Evolutionary conservation across 2,888 invertebrate genomes (phyloP).

Genomic region (Eristalinus aeneus): DNA sequence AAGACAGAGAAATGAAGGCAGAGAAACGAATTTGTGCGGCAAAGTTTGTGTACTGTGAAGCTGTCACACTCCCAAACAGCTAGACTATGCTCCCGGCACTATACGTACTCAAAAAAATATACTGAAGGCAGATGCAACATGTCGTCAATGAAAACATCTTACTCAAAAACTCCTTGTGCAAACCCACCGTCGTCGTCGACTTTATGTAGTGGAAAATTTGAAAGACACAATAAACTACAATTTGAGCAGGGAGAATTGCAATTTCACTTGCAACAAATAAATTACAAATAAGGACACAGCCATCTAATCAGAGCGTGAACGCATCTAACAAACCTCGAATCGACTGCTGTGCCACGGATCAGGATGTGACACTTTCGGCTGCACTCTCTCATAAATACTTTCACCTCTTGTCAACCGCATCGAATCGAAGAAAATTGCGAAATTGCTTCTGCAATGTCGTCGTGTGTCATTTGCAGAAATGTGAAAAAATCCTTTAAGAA

Average conservation of each 20-base stretch:
- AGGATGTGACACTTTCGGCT: conserved; percentile 46
- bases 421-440: conserved; percentile 60
- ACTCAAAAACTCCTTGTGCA: background rate
- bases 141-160: background rate
- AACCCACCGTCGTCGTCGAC: conserved; percentile 4
- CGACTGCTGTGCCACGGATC: conserved; percentile 1
- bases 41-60: no score
- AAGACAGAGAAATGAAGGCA: no score
- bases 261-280: conserved; percentile 68
- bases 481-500: conserved; percentile 2
- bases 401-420: conserved; percentile 65
- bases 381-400: conserved; percentile 56
- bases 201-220: conserved; percentile 61
- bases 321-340: conserved; percentile 22
- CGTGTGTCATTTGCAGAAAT: conserved; percentile 50
- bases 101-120: background rate
- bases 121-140: background rate
- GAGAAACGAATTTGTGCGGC: no score
- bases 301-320: conserved; percentile 63
- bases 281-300: conserved; percentile 58
- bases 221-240: conserved; percentile 25
- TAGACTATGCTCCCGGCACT: no score
- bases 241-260: conserved; percentile 53
- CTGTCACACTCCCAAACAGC: no score
- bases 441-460: conserved; percentile 25